Conservation (phyloP, 2,113 vertebrate species). For the Dasyornis broadbenti region DNA sequence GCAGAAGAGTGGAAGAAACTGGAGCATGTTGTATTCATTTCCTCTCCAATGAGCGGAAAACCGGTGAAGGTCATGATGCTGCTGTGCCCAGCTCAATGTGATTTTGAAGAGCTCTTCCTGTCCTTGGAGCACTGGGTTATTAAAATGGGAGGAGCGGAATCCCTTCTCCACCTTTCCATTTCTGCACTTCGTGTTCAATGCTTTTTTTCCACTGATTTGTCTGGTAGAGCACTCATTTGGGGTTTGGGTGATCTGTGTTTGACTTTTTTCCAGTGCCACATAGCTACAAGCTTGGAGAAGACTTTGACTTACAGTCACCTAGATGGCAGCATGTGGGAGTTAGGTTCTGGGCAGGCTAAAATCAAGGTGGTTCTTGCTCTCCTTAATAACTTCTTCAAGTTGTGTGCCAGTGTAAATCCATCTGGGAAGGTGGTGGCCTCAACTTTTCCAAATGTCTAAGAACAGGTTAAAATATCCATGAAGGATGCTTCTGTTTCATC, state of each 20-base stretch:
- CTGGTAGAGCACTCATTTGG: neutral
- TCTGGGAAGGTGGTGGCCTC: neutral
- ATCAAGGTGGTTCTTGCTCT: neutral
- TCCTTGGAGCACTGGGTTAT: neutral
- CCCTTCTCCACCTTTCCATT: neutral
- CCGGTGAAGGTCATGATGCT: neutral
- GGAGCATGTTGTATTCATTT: neutral
- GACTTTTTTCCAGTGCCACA: neutral
- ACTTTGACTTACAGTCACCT: neutral
- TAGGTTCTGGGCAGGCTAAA: neutral
- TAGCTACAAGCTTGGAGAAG: neutral
- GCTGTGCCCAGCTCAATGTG: neutral
- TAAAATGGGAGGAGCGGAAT: neutral
- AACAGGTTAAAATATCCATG: neutral
- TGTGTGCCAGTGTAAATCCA: neutral
- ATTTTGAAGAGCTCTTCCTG: neutral
- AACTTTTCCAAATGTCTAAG: neutral
- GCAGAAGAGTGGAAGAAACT: constrained; percentile 24
- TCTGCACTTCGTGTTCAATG: neutral
- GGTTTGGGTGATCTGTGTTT: neutral
- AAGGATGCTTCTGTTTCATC: neutral
- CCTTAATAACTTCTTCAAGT: neutral
- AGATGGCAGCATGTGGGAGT: neutral
- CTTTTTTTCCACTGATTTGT: neutral
- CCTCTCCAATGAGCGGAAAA: neutral